Evolutionary conservation across 2,888 invertebrate species (phyloP).

Genomic region (Polydesmus complanatus): DNA sequence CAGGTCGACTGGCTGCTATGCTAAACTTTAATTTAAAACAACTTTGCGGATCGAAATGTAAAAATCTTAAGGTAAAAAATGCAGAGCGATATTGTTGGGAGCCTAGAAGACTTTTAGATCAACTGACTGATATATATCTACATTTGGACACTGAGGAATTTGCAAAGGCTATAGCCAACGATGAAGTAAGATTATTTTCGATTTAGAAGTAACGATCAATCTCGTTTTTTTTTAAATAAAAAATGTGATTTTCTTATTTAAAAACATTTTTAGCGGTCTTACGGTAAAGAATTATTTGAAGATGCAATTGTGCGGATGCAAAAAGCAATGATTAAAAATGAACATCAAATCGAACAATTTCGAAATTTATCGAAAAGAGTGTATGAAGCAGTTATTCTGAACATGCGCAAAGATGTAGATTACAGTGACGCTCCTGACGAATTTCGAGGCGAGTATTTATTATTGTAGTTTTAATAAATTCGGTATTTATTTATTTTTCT

Average conservation of each 20-base stretch:
- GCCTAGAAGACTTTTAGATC: slow-evolving; percentile 74
- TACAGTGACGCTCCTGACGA: slow-evolving; percentile 92
- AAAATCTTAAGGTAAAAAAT: slow-evolving; percentile 73
- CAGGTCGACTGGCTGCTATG: slow-evolving; percentile 91
- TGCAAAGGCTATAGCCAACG: slow-evolving; percentile 81
- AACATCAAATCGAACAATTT: slow-evolving; percentile 73
- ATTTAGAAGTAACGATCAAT: no score
- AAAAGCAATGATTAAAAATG: slow-evolving; percentile 67
- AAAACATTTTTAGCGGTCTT: slow-evolving; percentile 58
- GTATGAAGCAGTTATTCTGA: slow-evolving; percentile 51
- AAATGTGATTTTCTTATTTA: slow-evolving; percentile 12
- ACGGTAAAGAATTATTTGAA: slow-evolving; percentile 79
- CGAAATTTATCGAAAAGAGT: slow-evolving; percentile 60
- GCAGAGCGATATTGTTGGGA: slow-evolving; percentile 97
- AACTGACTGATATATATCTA: slow-evolving; percentile 90
- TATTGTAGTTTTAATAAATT: background rate
- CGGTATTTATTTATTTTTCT: slow-evolving; percentile 5
- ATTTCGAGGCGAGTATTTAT: slow-evolving; percentile 47
- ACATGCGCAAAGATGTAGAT: slow-evolving; percentile 78
- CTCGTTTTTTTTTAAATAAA: background rate
- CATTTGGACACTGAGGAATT: slow-evolving; percentile 86
- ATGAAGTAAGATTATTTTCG: slow-evolving; percentile 56
- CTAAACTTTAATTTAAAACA: slow-evolving; percentile 95
- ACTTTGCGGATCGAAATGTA: slow-evolving; percentile 89
- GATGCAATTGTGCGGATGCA: slow-evolving; percentile 74